These are phyloP conservation scores for Pelecanoides urinatrix DNA, from an alignment of 2,113 vertebrate species.

Conservation along the genomic window DNA sequence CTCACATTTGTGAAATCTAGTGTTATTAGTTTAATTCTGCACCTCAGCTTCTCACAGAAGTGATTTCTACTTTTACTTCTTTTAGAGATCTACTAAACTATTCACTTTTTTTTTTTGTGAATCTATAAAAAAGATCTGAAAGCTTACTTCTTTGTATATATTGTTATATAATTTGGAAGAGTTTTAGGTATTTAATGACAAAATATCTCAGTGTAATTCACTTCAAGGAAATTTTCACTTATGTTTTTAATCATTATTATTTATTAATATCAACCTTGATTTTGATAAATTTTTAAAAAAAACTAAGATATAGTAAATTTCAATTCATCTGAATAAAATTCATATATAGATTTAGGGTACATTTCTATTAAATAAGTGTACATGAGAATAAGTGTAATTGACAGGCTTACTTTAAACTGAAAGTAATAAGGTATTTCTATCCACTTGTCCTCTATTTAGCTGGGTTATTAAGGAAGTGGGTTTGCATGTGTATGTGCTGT, in stretches of 20 bases:
- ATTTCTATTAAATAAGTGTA: not conserved
- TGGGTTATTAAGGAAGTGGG: not conserved
- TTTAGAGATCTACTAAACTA: not conserved
- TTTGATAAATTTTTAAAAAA: rapidly evolving
- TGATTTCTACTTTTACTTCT: not conserved
- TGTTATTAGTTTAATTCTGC: not conserved
- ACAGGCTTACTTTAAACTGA: not conserved
- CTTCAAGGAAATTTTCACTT: not conserved
- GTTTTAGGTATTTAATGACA: not conserved
- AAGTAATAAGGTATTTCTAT: not conserved
- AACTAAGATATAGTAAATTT: not conserved
- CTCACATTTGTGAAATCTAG: not conserved
- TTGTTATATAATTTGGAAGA: not conserved
- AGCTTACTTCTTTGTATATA: not conserved
- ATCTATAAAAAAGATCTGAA: not conserved
- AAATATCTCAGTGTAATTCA: not conserved
- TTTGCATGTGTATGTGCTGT: not conserved
- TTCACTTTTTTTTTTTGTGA: not conserved
- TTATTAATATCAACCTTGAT: not conserved
- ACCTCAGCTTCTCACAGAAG: not conserved
- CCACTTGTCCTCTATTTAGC: not conserved
- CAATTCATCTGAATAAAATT: not conserved
- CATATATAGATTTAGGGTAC: not conserved
- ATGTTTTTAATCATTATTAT: not conserved
- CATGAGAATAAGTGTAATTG: not conserved